Evolutionary conservation across 2,888 invertebrate genomes (phyloP), one percentile per base, ranked within the genome.

Genomic region (Apodemia zela): DNA sequence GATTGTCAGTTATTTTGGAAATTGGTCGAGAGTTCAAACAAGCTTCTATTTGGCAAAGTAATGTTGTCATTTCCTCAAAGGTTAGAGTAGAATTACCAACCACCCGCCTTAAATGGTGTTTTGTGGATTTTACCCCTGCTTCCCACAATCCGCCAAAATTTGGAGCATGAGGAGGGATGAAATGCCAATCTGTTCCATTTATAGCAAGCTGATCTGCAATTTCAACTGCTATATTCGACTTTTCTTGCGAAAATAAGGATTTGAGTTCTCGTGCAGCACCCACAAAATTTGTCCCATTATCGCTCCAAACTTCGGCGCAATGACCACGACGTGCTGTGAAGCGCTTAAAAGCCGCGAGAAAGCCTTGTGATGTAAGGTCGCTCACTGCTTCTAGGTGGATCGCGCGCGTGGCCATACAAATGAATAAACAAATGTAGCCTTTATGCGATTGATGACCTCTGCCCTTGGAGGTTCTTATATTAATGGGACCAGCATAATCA

Each of bases 361-460:
- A 69, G 0, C 68, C 70, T 57, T 73, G 67, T 0, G 75, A 65
- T 7, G 72, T 67, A 5, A 76, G 17, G 29, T 67, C 66, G n/a
- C 65, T 67, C 15, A 69, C 66, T 3, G 60, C 63, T 33, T 71
- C 68, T 2, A 69, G 35, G 38, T 69, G 69, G 5, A 69, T 64
- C n/a, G 70, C 69, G 0, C 61, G 35, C 2, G 67, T 69, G 1
- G 61, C 65, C 67, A 69, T 51, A 51, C 61, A 61, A 33, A 61
- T 49, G 10, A 61, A 61, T 10, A 61, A 51, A 18, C 33, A 49
- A 49, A 70, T 65, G 17, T 66, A 68, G 3, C 66, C 68, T 29
- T 68, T 68, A 4, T 61, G 38, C 7, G 67, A 60, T 2, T 61
- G 63, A 61, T 66, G 58, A n/a, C 71, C 71, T 57, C 75, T 61